A percentile compares a stretch with the other conserved stretches of the same genome.
Evolutionary conservation across 2,113 vertebrate species (phyloP).

Genomic region (Caranx melampygus): DNA sequence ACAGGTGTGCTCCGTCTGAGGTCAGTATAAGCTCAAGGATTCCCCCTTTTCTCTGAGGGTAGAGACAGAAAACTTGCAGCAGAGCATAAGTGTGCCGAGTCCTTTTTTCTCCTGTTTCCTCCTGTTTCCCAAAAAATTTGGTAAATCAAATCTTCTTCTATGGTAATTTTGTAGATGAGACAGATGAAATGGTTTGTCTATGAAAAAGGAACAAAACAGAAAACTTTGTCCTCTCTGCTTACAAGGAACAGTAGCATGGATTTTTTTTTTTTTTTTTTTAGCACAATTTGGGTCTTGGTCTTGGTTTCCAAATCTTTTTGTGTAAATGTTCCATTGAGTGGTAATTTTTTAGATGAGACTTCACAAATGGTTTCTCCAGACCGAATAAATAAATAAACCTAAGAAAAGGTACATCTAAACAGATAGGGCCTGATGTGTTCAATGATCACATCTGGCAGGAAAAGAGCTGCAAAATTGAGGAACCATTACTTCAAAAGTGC

Average conservation of each 20-base stretch:
- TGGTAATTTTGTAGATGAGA: too few relatives aligned
- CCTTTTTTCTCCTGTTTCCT: too few relatives aligned
- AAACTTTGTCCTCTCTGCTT: too few relatives aligned
- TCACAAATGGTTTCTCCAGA: not conserved
- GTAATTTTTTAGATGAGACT: not conserved
- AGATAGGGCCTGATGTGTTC: not conserved
- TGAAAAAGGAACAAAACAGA: too few relatives aligned
- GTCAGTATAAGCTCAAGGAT: not conserved
- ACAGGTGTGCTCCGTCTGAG: constrained; percentile 7
- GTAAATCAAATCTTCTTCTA: too few relatives aligned
- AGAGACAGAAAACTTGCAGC: not conserved
- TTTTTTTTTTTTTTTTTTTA: too few relatives aligned
- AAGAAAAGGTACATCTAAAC: not conserved
- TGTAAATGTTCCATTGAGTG: too few relatives aligned
- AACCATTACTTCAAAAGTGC: not conserved
- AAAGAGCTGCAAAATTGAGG: not conserved
- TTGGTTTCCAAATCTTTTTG: too few relatives aligned
- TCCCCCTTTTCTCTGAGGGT: not conserved
- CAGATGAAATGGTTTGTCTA: too few relatives aligned
- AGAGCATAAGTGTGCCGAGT: not conserved
- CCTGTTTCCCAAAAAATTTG: not conserved
- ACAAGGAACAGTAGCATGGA: too few relatives aligned
- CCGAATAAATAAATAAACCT: not conserved
- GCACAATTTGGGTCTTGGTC: too few relatives aligned
- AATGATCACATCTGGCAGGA: not conserved